A percentile compares a stretch with the other conserved stretches of the same genome.
These are phyloP conservation scores for Drosophila watanabei DNA, from an alignment of 1,140 invertebrate species.

Conservation along the genomic window DNA sequence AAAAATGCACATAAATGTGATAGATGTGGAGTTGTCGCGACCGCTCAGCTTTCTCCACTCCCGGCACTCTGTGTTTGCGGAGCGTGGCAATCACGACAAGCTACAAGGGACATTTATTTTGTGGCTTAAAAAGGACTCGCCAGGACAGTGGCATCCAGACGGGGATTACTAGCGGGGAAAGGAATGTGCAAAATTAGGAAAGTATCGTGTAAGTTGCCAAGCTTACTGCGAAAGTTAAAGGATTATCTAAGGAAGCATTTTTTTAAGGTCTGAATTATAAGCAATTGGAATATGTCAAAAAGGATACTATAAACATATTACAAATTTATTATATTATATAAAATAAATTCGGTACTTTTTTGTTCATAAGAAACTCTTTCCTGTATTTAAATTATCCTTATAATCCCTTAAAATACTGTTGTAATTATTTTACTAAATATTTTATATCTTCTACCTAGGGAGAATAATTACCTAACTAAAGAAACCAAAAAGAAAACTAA, in stretches of 20 bases:
- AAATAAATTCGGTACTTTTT: no score
- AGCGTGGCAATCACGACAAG: slow-evolving; percentile 48
- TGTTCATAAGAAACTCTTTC: no score
- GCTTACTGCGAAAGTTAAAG: background rate
- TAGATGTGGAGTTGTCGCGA: slow-evolving; percentile 65
- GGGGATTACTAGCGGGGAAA: background rate
- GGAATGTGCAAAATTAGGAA: slow-evolving; percentile 3
- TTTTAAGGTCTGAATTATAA: background rate
- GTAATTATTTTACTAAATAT: no score
- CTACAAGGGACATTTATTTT: slow-evolving; percentile 30
- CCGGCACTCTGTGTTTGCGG: slow-evolving; percentile 15
- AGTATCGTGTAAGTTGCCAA: background rate
- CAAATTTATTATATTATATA: no score
- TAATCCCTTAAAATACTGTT: no score
- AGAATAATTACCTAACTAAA: no score
- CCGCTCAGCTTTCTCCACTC: slow-evolving; percentile 21
- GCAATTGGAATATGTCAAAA: background rate
- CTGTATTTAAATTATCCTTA: no score
- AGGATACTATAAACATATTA: no score
- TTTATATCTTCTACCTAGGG: no score
- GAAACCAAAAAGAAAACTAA: no score
- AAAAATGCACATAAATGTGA: slow-evolving; percentile 83
- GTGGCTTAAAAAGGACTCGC: slow-evolving; percentile 17
- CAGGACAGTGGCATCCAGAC: background rate
- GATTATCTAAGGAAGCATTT: background rate